Evolutionary conservation across 2,113 vertebrate genomes (phyloP), one percentile per base, ranked within the genome.

Genomic region (Porphyrio hochstetteri): DNA sequence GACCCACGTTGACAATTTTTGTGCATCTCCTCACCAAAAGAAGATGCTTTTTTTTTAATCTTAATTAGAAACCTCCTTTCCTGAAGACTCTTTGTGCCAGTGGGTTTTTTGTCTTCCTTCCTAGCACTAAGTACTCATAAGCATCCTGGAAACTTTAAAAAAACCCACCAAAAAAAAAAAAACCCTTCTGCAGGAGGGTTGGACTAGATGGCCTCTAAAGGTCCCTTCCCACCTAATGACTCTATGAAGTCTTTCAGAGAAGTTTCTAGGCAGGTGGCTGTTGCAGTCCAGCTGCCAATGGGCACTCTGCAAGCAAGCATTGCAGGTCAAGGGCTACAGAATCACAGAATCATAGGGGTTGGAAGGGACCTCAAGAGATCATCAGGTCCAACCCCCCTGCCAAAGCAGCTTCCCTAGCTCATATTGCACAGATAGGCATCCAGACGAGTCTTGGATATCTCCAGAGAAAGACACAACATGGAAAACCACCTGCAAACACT

Each of bases 51-150:
- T 46, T 18, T n/a, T n/a, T n/a, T n/a, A 18, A 46, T 46, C 17
- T 46, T 46, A 6, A 46, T 46, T 88, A 95, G 92, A 91, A 96
- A 82, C 24, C 40, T 79, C 28, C 59, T 48, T 71, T 23, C 63
- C 48, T 59, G 61, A 71, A 91, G 91, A 33, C 77, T 59, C 52
- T 53, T 38, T 53, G 76, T 88, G 71, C 31, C 56, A 29, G 76
- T 91, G 80, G 42, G 57, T 18, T 50, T 95, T 70, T 90, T 69
- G 78, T 82, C 82, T 91, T 74, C 75, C 55, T 86, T 91, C 50
- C 78, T 36, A 57, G 59, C 1, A 3, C 53, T n/a, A 80, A 82
- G 63, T 55, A 77, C 28, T 80, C 82, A 82, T 17, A 31, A 80
- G 67, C 53, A 88, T 50, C 59, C 71, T 77, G 63, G 63, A 91